A percentile compares a stretch with the other conserved stretches of the same genome.
Conservation (phyloP, 1,140 invertebrate species). For the Pteromalus puparum region DNA sequence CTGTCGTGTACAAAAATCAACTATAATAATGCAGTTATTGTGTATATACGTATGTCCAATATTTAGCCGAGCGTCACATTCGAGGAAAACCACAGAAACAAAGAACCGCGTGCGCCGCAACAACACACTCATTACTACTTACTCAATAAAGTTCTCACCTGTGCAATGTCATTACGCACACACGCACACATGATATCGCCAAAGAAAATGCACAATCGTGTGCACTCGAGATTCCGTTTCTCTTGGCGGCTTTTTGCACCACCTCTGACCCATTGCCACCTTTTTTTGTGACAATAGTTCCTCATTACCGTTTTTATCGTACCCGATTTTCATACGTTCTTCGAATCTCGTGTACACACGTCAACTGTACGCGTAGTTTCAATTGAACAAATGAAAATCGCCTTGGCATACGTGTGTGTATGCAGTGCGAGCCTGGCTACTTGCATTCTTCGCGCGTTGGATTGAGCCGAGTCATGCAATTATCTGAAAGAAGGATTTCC, state of each 20-base stretch:
- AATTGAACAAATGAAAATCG: background rate
- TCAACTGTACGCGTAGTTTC: background rate
- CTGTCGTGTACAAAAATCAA: too few species aligned
- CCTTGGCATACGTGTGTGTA: background rate
- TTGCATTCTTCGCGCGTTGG: slow-evolving; percentile 51
- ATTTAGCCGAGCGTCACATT: background rate
- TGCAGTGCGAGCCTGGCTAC: background rate
- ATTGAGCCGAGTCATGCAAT: slow-evolving; percentile 72
- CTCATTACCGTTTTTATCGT: background rate
- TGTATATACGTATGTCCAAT: background rate
- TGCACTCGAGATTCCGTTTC: background rate
- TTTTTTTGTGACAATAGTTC: background rate
- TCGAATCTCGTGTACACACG: background rate
- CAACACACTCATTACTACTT: background rate
- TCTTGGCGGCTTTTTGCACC: background rate
- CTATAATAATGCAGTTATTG: too few species aligned
- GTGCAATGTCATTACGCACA: background rate
- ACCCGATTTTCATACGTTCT: background rate
- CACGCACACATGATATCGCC: slow-evolving; percentile 2
- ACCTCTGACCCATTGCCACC: slow-evolving; percentile 1
- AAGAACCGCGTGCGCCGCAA: background rate
- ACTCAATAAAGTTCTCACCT: slow-evolving; percentile 34
- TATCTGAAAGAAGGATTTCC: slow-evolving; percentile 75
- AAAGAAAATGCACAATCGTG: slow-evolving; percentile 43
- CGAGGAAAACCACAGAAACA: background rate